Evolutionary conservation across 2,888 invertebrate species (phyloP), one percentile per base, ranked within the genome.

Genomic region (Ephialtes manifestator): DNA sequence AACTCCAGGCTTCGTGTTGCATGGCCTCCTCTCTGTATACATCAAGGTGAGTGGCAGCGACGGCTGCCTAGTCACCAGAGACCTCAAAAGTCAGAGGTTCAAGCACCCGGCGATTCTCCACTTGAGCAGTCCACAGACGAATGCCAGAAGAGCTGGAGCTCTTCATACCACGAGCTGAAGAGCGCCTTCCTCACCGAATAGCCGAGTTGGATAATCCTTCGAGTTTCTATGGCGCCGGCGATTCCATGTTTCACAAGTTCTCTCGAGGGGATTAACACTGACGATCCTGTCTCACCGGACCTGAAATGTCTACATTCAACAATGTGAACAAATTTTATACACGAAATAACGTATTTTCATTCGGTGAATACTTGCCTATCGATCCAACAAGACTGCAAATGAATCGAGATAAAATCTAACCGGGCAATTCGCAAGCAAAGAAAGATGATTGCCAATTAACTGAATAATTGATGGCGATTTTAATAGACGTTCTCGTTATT

Each of bases 61-160:
- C 65, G 31, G 13, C 51, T 20, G 28, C 15, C 20, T 13, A 68
- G 35, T 65, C 65, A 51, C 20, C 51, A 65, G 20, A 51, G 65
- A 76, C 53, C 65, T 76, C 53, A 75, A 80, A 76, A 84, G 70
- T 76, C 71, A 48, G 46, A 65, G 76, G 48, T 79, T 48, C 55
- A 71, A 76, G 70, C 51, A 63, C 20, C 20, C 15, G 60, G 39
- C 65, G 55, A 71, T 80, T 84, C 79, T n/a, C 75, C 55, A 71
- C 75, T 84, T 18, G 76, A 70, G 63, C 48, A 71, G 71, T 72
- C 65, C 65, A 55, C 46, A 84, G 71, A 51, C 35, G 65, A 65
- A 65, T 43, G 65, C 31, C 18, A 10, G 10, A 8, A 65, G 39
- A 43, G 58, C 65, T 35, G 51, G 28, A 43, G 58, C 63, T 35